Evolutionary conservation across 2,113 vertebrate species (phyloP).

Genomic region (Pristiophorus japonicus): DNA sequence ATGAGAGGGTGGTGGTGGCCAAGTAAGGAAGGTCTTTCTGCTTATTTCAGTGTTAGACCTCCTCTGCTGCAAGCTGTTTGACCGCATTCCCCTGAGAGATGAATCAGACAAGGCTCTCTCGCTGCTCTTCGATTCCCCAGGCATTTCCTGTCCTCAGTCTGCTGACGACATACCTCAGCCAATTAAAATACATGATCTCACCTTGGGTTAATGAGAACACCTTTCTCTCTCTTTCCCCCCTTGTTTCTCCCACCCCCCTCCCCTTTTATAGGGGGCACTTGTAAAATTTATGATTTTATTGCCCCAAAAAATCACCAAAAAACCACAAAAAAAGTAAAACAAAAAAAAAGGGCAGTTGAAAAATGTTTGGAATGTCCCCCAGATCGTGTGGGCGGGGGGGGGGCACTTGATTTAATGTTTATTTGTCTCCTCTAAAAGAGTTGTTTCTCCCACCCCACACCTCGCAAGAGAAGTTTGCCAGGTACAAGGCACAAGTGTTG

Average conservation of each 20-base stretch:
- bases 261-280: too few relatives aligned
- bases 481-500: slow-evolving; percentile 17
- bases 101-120: fast-evolving
- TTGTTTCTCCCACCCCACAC: not conserved
- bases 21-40: not conserved
- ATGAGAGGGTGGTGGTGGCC: not conserved
- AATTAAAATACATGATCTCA: not conserved
- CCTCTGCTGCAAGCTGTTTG: not conserved
- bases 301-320: too few relatives aligned
- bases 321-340: too few relatives aligned
- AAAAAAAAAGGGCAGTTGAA: too few relatives aligned
- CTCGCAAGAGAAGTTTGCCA: not conserved
- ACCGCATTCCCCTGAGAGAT: not conserved
- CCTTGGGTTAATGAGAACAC: slow-evolving; percentile 22
- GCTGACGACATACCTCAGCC: not conserved
- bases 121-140: slow-evolving; percentile 36
- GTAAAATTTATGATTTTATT: too few relatives aligned
- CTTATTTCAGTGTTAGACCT: not conserved
- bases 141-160: not conserved
- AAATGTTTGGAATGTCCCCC: too few relatives aligned
- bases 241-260: too few relatives aligned
- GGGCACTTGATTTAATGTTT: too few relatives aligned
- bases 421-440: too few relatives aligned
- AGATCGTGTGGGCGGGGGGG: too few relatives aligned
- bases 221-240: not conserved